phyloP scores from a whole-genome alignment of 2,888 invertebrate species.

The Orthonevra nobilis region DNA sequence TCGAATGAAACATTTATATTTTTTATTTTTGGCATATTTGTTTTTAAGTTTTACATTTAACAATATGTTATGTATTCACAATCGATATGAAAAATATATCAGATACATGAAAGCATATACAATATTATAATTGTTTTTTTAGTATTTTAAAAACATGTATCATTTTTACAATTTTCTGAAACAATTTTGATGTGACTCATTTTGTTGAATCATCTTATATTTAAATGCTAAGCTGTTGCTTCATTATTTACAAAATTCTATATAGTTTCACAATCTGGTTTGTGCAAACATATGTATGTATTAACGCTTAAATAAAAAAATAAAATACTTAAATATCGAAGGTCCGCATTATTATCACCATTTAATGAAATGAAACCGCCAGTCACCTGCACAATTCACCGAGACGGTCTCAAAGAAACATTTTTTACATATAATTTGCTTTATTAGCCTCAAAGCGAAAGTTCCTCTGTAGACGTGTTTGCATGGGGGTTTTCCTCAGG shows the following conservation, averaged over 20 bases:
- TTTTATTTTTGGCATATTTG: slow-evolving; percentile 3
- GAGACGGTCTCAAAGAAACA: slow-evolving; percentile 37
- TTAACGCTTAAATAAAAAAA: not conserved
- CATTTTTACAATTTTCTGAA: not conserved
- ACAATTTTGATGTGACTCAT: no score
- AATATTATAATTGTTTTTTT: slow-evolving; percentile 1
- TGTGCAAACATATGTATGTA: not conserved
- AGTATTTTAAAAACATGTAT: slow-evolving; percentile 6
- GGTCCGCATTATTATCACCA: slow-evolving; percentile 56
- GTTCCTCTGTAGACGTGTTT: slow-evolving; percentile 80
- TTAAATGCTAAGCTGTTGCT: no score
- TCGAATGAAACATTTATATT: slow-evolving; percentile 31
- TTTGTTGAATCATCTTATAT: no score
- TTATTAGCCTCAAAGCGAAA: slow-evolving; percentile 77
- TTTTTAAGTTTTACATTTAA: slow-evolving; percentile 26
- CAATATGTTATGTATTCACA: slow-evolving; percentile 36
- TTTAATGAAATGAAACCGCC: slow-evolving; percentile 52
- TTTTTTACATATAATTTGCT: slow-evolving; percentile 2
- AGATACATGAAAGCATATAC: slow-evolving; percentile 8
- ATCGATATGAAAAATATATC: slow-evolving; percentile 58
- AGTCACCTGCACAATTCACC: not conserved
- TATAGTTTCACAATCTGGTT: not conserved
- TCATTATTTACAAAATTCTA: slow-evolving; percentile 2
- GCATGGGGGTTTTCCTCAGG: slow-evolving; percentile 75
- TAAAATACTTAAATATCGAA: slow-evolving; percentile 21